Evolutionary conservation across 1,140 invertebrate species (phyloP), one percentile per base, ranked within the genome.

Genomic region (Bombus confusus): DNA sequence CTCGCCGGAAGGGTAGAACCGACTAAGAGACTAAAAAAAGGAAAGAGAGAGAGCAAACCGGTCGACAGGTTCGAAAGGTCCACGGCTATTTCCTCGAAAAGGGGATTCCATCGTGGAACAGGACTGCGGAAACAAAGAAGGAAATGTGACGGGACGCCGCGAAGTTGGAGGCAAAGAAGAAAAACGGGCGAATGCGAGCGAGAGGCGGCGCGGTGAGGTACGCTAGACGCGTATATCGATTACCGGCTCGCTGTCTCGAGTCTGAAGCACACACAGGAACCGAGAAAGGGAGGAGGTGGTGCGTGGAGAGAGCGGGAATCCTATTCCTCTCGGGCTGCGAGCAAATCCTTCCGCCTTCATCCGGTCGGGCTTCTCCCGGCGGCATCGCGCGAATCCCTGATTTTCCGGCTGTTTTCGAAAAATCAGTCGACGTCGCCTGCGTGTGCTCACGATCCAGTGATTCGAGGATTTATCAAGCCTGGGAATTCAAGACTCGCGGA

Each of bases 191-290:
- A 39, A 73, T 59, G 69, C 80, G 79, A 85, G 80, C 80, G 79
- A 13, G 80, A 87, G 66, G 89, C 86, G 37, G 22, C 37, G 2
- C 3, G 87, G 84, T 22, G 31, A 80, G 83, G 73, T 72, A 80
- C 72, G 80, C 80, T 86, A 86, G 86, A 90, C 86, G 85, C 83
- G 81, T 87, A 88, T 92, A 93, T 93, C 92, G 93, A 93, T 93
- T 92, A 91, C 91, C 91, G 88, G 87, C 89, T 86, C 85, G 69
- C 59, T 86, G 77, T 88, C 89, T 90, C 89, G 89, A 81, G 73
- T 69, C 72, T 86, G 72, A 75, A 81, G 81, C 68, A 79, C 57
- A 47, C 41, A 66, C 31, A 43, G 52, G 52, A 34, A 75, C 10
- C 47, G n/a, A 57, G 72, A 80, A 64, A 64, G 52, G 73, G 80